These are phyloP conservation scores for Nothobranchius furzeri DNA, from an alignment of 2,113 vertebrate species.

Conservation along the genomic window DNA sequence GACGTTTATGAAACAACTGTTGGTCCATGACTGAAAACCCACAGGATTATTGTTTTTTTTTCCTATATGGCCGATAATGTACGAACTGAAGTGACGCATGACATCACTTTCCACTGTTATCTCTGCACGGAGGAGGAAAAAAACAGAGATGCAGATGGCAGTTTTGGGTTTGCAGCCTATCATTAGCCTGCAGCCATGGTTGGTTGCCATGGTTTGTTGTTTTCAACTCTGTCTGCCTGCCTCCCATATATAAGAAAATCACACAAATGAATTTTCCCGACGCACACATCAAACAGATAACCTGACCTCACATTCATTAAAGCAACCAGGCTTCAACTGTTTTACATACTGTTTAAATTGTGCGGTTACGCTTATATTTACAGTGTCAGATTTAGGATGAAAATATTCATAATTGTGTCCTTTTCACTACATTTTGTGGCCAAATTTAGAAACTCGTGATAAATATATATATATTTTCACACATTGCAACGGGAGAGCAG, in stretches of 20 bases:
- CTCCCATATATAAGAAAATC: conserved; percentile 58
- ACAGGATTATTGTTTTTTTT: conserved; percentile 54
- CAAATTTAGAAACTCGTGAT: conserved; percentile 14
- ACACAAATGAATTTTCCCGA: conserved; percentile 68
- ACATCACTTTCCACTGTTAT: conserved; percentile 73
- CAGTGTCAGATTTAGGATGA: conserved; percentile 22
- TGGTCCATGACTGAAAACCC: conserved; percentile 28
- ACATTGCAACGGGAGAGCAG: conserved; percentile 18
- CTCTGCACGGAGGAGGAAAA: conserved; percentile 31
- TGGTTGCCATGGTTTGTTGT: conserved; percentile 69
- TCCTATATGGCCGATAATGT: conserved; percentile 52
- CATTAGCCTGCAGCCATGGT: conserved; percentile 65
- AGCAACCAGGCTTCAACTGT: conserved; percentile 35
- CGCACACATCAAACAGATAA: conserved; percentile 67
- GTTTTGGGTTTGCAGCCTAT: conserved; percentile 65
- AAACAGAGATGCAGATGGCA: conserved; percentile 54
- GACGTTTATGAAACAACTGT: conserved; percentile 26
- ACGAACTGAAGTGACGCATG: conserved; percentile 46
- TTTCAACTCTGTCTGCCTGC: conserved; percentile 68
- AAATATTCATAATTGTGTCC: conserved; percentile 36
- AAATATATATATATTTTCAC: conserved; percentile 1
- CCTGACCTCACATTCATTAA: conserved; percentile 59
- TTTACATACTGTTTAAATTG: conserved; percentile 35
- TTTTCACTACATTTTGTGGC: conserved; percentile 23
- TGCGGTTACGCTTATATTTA: conserved; percentile 45